Evolutionary conservation across 2,797 vertebrate genomes (phyloP).

Genomic region (Lycodopsis pacificus): DNA sequence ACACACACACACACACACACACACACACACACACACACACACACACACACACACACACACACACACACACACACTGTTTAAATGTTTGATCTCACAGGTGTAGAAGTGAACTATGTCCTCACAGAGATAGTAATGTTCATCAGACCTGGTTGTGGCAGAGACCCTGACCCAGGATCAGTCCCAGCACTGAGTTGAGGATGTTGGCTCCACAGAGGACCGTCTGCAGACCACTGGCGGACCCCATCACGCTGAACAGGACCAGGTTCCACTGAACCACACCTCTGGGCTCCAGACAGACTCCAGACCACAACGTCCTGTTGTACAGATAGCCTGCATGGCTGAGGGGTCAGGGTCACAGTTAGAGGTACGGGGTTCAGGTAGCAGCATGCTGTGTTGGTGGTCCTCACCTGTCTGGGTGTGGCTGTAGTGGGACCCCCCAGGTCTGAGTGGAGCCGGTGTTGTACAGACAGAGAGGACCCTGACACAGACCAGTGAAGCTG

Average conservation of each 20-base stretch:
- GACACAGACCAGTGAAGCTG: conserved; percentile 68
- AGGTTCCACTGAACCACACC: conserved; percentile 81
- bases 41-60: too few species aligned
- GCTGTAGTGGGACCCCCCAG: conserved; percentile 78
- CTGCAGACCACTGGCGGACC: conserved; percentile 70
- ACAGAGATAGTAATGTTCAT: too few species aligned
- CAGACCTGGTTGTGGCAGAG: conserved; percentile 71
- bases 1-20: too few species aligned
- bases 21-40: too few species aligned
- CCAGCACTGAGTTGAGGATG: conserved; percentile 70
- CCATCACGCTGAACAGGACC: conserved; percentile 78
- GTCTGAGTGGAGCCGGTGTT: conserved; percentile 59
- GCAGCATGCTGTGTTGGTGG: neutral
- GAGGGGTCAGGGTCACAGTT: neutral
- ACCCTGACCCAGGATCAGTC: conserved; percentile 64
- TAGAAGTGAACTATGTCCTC: too few species aligned
- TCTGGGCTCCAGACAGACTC: conserved; percentile 75
- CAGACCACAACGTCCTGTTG: conserved; percentile 68
- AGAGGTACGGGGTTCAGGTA: neutral
- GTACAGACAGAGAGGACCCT: conserved; percentile 81
- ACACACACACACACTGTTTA: too few species aligned
- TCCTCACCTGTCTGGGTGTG: conserved; percentile 60
- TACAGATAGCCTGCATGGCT: conserved; percentile 75
- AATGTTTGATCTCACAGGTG: too few species aligned
- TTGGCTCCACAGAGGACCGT: conserved; percentile 73